Base-by-base conservation (phyloP, 2,113 vertebrate genomes). In the Semicossyphus pulcher region DNA sequence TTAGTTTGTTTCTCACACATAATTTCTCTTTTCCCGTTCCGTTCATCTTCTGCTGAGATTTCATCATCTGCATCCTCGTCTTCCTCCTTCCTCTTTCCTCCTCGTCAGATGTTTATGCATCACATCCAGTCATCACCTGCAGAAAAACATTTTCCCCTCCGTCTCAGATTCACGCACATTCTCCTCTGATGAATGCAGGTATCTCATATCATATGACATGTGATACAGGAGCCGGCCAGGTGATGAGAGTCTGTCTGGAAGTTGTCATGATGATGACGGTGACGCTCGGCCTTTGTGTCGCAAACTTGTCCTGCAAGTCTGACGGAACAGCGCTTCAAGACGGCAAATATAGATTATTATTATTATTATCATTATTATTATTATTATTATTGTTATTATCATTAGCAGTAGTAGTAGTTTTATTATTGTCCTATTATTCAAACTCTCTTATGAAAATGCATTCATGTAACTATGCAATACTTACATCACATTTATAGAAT, bases 191-290 rank as follows among this genome's bases (percentile, higher is more conserved):
- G 63, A 65, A 57, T 59, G 42, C 42, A 25, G 32, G 64, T 58
- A 25, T 84, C 78, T 36, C 3, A 3, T 83, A 8, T 81, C 83
- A 73, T 23, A 41, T 39, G 85, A 54, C 72, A 53, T 31, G 67
- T 42, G 83, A 88, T 53, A 57, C 4, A 1, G 39, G 32, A 52
- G 53, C 39, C 37, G 23, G 70, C 26, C 0, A 41, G 66, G 67
- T 10, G 83, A 69, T 73, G 83, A 81, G 70, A 76, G 73, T 66
- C 39, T 7, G 42, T 34, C 68, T 9, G 21, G 21, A 0, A 3
- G 54, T 78, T 52, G 72, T 78, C 69, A 51, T 25, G 70, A 58
- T 0, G 37, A 87, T 28, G 76, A 20, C 1, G 69, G 25, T 10
- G 58, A 69, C 4, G 23, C 29, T 16, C 15, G 7, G 29, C n/a